phyloP scores from a whole-genome alignment of 2,888 invertebrate genomes.

The Torymus tubicola region DNA sequence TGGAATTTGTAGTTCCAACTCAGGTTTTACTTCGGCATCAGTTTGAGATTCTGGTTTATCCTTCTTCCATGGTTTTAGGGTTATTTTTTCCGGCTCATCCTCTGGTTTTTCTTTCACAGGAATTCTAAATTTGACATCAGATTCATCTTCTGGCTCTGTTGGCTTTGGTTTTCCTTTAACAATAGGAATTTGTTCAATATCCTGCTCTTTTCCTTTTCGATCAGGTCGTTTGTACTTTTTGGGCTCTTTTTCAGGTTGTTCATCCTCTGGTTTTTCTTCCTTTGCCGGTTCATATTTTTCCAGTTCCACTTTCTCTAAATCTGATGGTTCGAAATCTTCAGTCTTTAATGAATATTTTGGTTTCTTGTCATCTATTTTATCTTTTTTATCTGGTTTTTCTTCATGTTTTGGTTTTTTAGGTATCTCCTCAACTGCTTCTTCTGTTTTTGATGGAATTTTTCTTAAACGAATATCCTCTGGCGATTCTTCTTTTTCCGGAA shows the following conservation, averaged over 20 bases:
- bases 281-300: constrained; percentile 72
- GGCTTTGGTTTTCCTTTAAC: constrained; percentile 75
- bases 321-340: constrained; percentile 69
- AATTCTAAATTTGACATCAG: constrained; percentile 75
- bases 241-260: constrained; percentile 58
- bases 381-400: constrained; percentile 65
- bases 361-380: constrained; percentile 65
- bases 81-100: not conserved
- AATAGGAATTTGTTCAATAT: constrained; percentile 70
- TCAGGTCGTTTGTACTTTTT: constrained; percentile 64
- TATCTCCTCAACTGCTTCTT: constrained; percentile 49
- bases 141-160: constrained; percentile 74
- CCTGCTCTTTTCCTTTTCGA: constrained; percentile 65
- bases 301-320: constrained; percentile 72
- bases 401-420: constrained; percentile 68
- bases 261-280: constrained; percentile 62
- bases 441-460: constrained; percentile 70
- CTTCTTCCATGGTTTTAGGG: constrained; percentile 69
- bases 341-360: constrained; percentile 66
- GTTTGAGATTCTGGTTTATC: constrained; percentile 68
- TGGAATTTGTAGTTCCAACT: constrained; percentile 46
- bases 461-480: constrained; percentile 73
- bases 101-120: constrained; percentile 66
- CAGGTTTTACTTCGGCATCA: not conserved
- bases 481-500: constrained; percentile 3